Percentiles rank a stretch among this genome's conserved stretches.
These are phyloP conservation scores for Oryzias javanicus DNA, from an alignment of 2,113 vertebrate genomes.

Conservation along the genomic window DNA sequence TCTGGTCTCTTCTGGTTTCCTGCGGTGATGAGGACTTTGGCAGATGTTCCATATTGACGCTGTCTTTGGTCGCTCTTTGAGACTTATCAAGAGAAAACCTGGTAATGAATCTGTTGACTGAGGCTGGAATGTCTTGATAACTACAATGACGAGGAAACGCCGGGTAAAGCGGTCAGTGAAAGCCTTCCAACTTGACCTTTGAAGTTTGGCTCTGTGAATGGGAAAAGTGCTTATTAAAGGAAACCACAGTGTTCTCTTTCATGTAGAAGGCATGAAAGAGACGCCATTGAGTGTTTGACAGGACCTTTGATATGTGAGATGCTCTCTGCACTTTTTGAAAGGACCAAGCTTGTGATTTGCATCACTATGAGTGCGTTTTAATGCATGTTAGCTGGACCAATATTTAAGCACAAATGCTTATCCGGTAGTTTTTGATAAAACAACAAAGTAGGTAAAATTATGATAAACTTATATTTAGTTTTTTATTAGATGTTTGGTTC, in stretches of 20 bases:
- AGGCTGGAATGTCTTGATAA: slow-evolving; percentile 35
- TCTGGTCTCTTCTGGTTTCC: slow-evolving; percentile 55
- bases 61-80: not conserved
- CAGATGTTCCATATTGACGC: slow-evolving; percentile 59
- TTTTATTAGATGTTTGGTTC: too few relatives aligned
- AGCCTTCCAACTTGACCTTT: slow-evolving; percentile 55
- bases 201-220: slow-evolving; percentile 49
- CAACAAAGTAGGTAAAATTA: not conserved
- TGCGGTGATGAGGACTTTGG: slow-evolving; percentile 58
- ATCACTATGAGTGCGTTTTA: slow-evolving; percentile 45
- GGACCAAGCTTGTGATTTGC: slow-evolving; percentile 63
- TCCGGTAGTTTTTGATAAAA: too few relatives aligned
- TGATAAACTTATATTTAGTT: not conserved
- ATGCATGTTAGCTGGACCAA: slow-evolving; percentile 37
- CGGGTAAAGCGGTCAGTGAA: slow-evolving; percentile 14
- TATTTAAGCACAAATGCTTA: slow-evolving; percentile 30
- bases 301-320: slow-evolving; percentile 78
- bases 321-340: slow-evolving; percentile 53
- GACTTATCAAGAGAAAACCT: slow-evolving; percentile 9
- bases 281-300: slow-evolving; percentile 65
- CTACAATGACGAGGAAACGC: slow-evolving; percentile 27
- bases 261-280: slow-evolving; percentile 67
- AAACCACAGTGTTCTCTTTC: slow-evolving; percentile 66
- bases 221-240: slow-evolving; percentile 51
- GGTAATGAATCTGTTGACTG: slow-evolving; percentile 25